Conservation (phyloP, 2,797 vertebrate genomes). For the Myoxocephalus aenaeus region DNA sequence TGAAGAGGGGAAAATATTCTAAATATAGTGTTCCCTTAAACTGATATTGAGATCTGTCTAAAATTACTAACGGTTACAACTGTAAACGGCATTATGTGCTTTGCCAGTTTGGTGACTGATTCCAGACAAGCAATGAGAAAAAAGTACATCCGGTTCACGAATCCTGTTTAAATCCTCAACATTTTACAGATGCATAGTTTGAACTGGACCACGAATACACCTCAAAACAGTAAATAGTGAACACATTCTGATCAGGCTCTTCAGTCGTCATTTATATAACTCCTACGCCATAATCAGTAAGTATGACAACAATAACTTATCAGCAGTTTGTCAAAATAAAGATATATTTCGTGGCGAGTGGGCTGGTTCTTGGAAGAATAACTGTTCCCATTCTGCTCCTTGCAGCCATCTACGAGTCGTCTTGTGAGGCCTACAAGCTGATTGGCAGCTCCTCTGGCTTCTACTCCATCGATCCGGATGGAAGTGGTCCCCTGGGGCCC, state of each 20-base stretch:
- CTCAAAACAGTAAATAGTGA: background rate
- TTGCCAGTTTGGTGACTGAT: background rate
- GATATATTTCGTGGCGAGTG: constrained; percentile 20
- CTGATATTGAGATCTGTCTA: too few relatives aligned
- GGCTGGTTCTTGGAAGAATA: constrained; percentile 21
- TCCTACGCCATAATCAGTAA: background rate
- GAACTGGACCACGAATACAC: background rate
- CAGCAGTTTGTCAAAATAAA: constrained; percentile 25
- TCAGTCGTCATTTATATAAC: background rate
- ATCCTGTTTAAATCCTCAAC: background rate
- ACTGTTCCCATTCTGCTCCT: constrained; percentile 30
- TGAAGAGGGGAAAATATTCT: too few relatives aligned
- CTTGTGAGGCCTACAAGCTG: constrained; percentile 88
- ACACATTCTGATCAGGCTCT: background rate
- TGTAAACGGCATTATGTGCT: background rate
- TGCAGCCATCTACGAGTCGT: constrained; percentile 86
- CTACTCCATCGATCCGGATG: constrained; percentile 88
- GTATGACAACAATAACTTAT: constrained; percentile 7
- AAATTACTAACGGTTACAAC: too few relatives aligned
- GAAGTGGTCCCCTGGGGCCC: constrained; percentile 85
- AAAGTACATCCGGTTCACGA: background rate
- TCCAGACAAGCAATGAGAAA: background rate
- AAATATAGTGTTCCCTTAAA: too few relatives aligned
- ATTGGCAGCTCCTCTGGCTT: constrained; percentile 84
- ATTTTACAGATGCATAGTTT: background rate